Percentiles rank a stretch among this genome's conserved stretches.
Evolutionary conservation across 2,113 vertebrate species (phyloP).

Genomic region (Syngnathus scovelli): DNA sequence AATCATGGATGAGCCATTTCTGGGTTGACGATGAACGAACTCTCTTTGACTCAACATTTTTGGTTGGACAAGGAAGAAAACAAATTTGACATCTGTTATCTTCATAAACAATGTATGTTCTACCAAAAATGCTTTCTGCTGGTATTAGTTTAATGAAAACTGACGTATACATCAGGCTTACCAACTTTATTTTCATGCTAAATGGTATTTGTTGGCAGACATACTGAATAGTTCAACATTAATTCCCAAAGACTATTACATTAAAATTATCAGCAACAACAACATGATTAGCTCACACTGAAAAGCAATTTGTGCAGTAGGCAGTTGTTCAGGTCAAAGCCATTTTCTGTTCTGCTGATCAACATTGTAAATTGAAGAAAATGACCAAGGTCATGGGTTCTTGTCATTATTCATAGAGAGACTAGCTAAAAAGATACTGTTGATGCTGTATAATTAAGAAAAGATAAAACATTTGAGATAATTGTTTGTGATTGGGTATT

Average conservation of each 20-base stretch:
- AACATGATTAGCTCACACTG: constrained; percentile 1
- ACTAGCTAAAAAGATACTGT: not conserved
- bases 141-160: not conserved
- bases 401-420: not conserved
- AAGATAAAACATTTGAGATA: constrained; percentile 1
- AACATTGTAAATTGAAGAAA: constrained; percentile 1
- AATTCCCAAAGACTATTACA: not conserved
- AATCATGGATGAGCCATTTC: too few species aligned
- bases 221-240: not conserved
- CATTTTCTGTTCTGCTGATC: constrained; percentile 4
- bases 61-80: too few species aligned
- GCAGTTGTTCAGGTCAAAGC: constrained; percentile 2
- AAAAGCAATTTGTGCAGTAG: constrained; percentile 17
- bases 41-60: too few species aligned
- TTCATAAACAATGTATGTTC: too few species aligned
- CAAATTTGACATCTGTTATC: too few species aligned
- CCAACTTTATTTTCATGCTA: too few species aligned
- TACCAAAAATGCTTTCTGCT: not conserved
- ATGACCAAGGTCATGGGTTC: not conserved
- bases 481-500: not conserved
- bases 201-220: not conserved
- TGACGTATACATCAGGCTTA: not conserved
- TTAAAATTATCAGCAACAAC: constrained; percentile 4
- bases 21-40: too few species aligned
- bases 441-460: not conserved